A percentile compares a stretch with the other conserved stretches of the same genome.
Evolutionary conservation across 2,888 invertebrate genomes (phyloP).

Genomic region (Andrena dorsata): DNA sequence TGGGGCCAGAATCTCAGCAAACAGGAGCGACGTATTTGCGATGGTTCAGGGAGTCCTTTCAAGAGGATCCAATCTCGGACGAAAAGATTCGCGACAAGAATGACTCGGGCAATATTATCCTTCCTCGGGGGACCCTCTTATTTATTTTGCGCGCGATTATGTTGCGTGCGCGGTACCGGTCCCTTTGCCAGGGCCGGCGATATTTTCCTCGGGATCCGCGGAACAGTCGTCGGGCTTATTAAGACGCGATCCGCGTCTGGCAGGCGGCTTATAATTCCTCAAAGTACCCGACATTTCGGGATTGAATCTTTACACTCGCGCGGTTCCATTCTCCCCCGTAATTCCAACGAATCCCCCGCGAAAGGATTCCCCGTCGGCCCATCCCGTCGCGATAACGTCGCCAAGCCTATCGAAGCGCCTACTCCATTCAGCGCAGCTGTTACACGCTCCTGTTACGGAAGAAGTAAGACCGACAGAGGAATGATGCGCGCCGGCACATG

Average conservation of each 20-base stretch:
- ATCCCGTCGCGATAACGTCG: slow-evolving; percentile 42
- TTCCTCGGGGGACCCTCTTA: slow-evolving; percentile 31
- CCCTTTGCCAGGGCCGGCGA: not conserved
- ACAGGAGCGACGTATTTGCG: slow-evolving; percentile 31
- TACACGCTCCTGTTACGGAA: slow-evolving; percentile 58
- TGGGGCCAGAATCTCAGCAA: slow-evolving; percentile 12
- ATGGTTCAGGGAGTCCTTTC: slow-evolving; percentile 3
- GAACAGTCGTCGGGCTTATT: not conserved
- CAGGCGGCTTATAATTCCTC: slow-evolving; percentile 10
- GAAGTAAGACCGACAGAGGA: slow-evolving; percentile 28
- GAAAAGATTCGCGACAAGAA: slow-evolving; percentile 40
- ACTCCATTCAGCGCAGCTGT: slow-evolving; percentile 76
- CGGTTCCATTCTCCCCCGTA: slow-evolving; percentile 43
- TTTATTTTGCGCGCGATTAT: slow-evolving; percentile 49
- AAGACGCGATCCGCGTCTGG: slow-evolving; percentile 1
- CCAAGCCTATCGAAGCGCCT: slow-evolving; percentile 47
- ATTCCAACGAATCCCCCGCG: slow-evolving; percentile 57
- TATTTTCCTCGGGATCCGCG: slow-evolving; percentile 6
- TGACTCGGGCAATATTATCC: slow-evolving; percentile 16
- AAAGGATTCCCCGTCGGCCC: slow-evolving; percentile 11
- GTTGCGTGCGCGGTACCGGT: not conserved
- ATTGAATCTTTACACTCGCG: slow-evolving; percentile 41
- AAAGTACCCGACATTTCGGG: slow-evolving; percentile 29
- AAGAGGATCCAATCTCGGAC: slow-evolving; percentile 44
- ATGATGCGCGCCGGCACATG: slow-evolving; percentile 11